phyloP scores from a whole-genome alignment of 2,888 invertebrate genomes.

The Tyria jacobaeae region DNA sequence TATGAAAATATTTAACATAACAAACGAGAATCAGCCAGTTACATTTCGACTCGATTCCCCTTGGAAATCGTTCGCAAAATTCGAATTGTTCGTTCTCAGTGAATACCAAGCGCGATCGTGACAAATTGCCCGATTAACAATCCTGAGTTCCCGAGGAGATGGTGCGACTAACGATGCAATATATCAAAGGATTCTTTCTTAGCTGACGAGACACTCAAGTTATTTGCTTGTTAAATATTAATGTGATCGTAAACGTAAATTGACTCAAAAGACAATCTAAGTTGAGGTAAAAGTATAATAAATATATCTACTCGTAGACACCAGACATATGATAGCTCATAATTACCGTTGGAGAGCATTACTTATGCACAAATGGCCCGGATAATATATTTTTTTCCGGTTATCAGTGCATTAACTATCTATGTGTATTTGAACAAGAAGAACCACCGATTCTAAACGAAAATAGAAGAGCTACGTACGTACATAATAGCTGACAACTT shows the following conservation, averaged over 20 bases:
- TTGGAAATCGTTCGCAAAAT: slow-evolving; percentile 74
- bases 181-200: slow-evolving; percentile 83
- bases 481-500: slow-evolving; percentile 45
- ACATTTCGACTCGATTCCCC: slow-evolving; percentile 60
- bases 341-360: too few relatives aligned
- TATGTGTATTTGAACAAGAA: slow-evolving; percentile 27
- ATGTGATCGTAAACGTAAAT: slow-evolving; percentile 48
- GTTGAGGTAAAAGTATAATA: background rate
- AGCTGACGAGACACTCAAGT: slow-evolving; percentile 69
- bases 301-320: too few relatives aligned
- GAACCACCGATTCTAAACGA: slow-evolving; percentile 24
- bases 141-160: slow-evolving; percentile 76
- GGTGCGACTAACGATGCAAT: slow-evolving; percentile 84
- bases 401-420: too few relatives aligned
- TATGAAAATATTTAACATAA: slow-evolving; percentile 38
- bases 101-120: slow-evolving; percentile 81
- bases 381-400: too few relatives aligned
- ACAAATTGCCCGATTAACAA: slow-evolving; percentile 85
- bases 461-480: slow-evolving; percentile 35
- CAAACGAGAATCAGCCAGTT: slow-evolving; percentile 47
- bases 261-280: slow-evolving; percentile 14
- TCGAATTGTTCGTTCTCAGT: slow-evolving; percentile 71
- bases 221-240: slow-evolving; percentile 71
- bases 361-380: too few relatives aligned
- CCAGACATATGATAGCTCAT: background rate